These are phyloP conservation scores for Otocyon megalotis DNA, from an alignment of 2,113 vertebrate species.

Conservation along the genomic window DNA sequence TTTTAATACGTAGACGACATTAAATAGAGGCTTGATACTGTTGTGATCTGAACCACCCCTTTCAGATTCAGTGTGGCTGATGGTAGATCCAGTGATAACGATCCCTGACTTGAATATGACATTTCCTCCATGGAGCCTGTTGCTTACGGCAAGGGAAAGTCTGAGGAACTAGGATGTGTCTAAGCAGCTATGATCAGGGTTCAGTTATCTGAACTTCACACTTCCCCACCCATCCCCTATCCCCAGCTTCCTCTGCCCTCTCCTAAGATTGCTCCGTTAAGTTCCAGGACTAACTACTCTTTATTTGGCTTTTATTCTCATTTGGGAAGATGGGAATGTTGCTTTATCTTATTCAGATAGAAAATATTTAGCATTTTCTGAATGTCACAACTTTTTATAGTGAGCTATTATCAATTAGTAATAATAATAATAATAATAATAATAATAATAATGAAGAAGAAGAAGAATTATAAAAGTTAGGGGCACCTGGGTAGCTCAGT, in stretches of 20 bases:
- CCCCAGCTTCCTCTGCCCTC: accelerated
- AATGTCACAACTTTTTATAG: background rate
- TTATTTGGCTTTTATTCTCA: background rate
- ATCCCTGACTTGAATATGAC: background rate
- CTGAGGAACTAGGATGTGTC: background rate
- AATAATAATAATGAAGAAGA: background rate
- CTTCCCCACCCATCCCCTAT: accelerated
- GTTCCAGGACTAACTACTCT: background rate
- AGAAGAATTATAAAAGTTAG: too few species aligned
- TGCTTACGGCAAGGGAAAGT: background rate
- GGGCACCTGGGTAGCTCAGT: too few species aligned
- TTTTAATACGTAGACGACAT: background rate
- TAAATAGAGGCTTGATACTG: background rate
- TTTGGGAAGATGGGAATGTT: background rate
- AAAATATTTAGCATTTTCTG: background rate
- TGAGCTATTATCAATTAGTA: background rate
- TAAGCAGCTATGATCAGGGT: background rate
- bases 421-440: background rate
- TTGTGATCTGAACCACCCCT: background rate
- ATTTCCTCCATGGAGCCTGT: background rate
- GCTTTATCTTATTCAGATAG: background rate
- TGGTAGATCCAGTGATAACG: background rate
- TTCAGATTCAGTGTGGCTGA: background rate
- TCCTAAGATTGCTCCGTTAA: background rate
- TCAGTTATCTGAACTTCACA: background rate